phyloP scores from a whole-genome alignment of 2,888 invertebrate genomes.

The Cosmia pyralina region DNA sequence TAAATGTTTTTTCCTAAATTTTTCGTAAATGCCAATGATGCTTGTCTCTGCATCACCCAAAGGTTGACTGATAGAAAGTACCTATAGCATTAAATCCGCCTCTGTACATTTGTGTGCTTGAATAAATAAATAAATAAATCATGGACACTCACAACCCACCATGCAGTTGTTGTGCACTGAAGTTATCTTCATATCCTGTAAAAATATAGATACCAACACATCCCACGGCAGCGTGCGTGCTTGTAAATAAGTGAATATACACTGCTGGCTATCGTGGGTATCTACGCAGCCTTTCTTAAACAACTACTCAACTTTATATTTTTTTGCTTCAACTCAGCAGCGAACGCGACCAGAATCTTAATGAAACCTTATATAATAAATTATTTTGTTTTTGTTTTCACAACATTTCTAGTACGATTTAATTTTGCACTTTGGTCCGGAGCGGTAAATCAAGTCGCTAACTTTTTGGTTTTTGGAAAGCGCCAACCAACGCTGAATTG shows the following conservation, averaged over 20 bases:
- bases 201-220: conserved; percentile 12
- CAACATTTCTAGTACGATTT: conserved; percentile 63
- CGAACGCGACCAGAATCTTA: conserved; percentile 46
- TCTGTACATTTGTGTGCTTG: not conserved
- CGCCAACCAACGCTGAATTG: conserved; percentile 46
- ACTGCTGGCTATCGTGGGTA: not conserved
- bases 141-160: not conserved
- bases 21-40: not conserved
- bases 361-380: conserved; percentile 65
- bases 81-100: not conserved
- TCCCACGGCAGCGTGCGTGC: conserved; percentile 32
- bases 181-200: not conserved
- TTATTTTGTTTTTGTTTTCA: conserved; percentile 63
- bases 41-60: not conserved
- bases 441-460: conserved; percentile 64
- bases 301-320: conserved; percentile 48
- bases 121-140: not conserved
- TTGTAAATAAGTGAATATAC: conserved; percentile 48
- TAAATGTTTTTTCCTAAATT: not conserved
- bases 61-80: not conserved
- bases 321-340: conserved; percentile 39
- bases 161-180: not conserved
- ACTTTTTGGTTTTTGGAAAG: conserved; percentile 57
- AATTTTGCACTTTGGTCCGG: conserved; percentile 63
- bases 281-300: conserved; percentile 47